Percentiles rank a stretch among this genome's conserved stretches.
These are phyloP conservation scores for Miichthys miiuy DNA, from an alignment of 2,797 vertebrate genomes.

Conservation along the genomic window DNA sequence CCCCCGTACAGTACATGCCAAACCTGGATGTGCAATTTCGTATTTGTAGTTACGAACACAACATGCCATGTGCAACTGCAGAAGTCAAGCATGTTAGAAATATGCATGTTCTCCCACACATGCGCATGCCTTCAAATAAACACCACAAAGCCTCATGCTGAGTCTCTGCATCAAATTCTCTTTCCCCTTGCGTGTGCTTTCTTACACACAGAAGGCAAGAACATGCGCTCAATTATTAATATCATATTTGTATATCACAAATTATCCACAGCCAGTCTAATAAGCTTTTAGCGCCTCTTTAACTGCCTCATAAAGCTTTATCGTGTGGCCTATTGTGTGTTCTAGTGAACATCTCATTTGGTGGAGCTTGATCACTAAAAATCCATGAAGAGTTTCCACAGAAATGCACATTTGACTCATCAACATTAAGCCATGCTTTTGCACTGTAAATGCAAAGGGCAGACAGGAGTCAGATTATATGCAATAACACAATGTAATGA, in stretches of 20 bases:
- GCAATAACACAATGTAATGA: conserved; percentile 74
- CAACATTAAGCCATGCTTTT: conserved; percentile 25
- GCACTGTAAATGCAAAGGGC: conserved; percentile 42
- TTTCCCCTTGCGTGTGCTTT: conserved; percentile 16
- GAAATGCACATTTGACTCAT: conserved; percentile 13
- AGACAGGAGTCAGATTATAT: conserved; percentile 59
- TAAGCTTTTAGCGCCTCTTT: conserved; percentile 19
- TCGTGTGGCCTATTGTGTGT: conserved; percentile 10
- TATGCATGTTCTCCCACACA: neutral
- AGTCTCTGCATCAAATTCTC: neutral
- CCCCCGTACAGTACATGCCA: neutral
- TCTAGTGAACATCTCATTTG: conserved; percentile 10
- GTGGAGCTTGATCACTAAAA: conserved; percentile 16
- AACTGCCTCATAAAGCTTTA: conserved; percentile 16
- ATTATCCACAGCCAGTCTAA: conserved; percentile 24
- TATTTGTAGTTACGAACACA: conserved; percentile 7
- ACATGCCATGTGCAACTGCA: neutral
- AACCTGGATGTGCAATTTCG: conserved; percentile 35
- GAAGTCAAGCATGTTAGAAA: neutral
- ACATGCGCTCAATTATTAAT: conserved; percentile 27
- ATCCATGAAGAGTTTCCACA: conserved; percentile 23
- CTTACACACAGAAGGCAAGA: conserved; percentile 12
- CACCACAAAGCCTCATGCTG: neutral
- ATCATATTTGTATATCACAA: conserved; percentile 15
- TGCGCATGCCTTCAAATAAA: neutral